Base-by-base conservation (phyloP, 2,797 vertebrate species). In the Pipistrellus pygmaeus region DNA sequence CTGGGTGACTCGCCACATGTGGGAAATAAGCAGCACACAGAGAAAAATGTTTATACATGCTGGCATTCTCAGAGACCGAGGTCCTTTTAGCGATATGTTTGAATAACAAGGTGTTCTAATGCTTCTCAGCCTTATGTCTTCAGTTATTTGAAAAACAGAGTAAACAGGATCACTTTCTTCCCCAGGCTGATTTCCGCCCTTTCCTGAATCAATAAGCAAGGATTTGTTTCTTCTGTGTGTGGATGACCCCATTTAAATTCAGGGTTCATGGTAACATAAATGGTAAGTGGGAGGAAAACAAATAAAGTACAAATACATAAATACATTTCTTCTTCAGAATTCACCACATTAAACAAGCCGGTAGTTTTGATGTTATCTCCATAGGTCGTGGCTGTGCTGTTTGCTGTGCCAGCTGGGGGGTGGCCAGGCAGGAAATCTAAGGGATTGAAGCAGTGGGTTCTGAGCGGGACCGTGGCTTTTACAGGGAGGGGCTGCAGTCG, bases 231-330 rank as follows among this genome's bases (percentile, higher is more conserved):
- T 97, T 97, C 95, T 94, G 87, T 94, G 87, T 57, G 1, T 88
- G n/a, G 55, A 5, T 77, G 90, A 60, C 85, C 96, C 84, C 0
- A 0, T 15, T 78, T 96, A 97, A 96, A 96, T 96, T 85, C 2
- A 8, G 69, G 57, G 91, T 98, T 98, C 97, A 94, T 85, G 53
- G 96, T 1, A 21, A 93, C 86, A 93, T 95, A 96, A 96, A 97
- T 93, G 95, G 88, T 96, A 94, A 97, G 93, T 91, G 93, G 89
- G 97, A 97, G 95, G 96, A 97, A 97, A 96, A 97, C 96, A 97
- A 95, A 95, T 89, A 92, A 96, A 96, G 95, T 88, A 81, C 89
- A 97, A 97, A 97, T 91, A 94, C 92, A 97, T 91, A 95, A 96
- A 97, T 93, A 77, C 57, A 85, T 88, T 95, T 95, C 96, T 97